Base-by-base conservation (phyloP, 2,113 vertebrate genomes). In the Ptyas mucosa region DNA sequence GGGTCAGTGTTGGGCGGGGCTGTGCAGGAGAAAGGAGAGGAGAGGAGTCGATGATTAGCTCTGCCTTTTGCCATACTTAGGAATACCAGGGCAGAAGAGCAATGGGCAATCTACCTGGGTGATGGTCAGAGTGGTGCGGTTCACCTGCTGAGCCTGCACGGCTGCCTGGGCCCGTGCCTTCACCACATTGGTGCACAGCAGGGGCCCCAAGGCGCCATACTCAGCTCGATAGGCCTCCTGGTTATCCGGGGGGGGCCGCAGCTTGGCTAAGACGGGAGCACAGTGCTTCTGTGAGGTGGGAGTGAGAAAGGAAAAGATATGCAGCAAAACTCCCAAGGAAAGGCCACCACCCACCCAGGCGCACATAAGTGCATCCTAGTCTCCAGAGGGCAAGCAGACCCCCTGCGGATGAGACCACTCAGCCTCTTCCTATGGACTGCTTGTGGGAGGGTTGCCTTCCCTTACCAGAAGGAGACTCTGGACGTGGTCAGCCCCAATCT, bases 71-170 rank as follows among this genome's bases (percentile, higher is more conserved):
- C 11, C 43, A 26, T 8, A 1, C 24, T 87, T 3, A 14, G 24
- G 85, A 1, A 49, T 49, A 3, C 10, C 1, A 0, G 29, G 39
- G 55, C 7, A 18, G 43, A 14, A 12, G 9, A 2, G 61, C 11
- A 2, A 6, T 1, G 3, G 14, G 4, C 3, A 1, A 6, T 14
- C 43, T 92, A 99, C 98, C 98, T 99, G 99, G 10, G 99, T 99
- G 97, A 99, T 99, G 95, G 99, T 99, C 92, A 99, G 97, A 2
- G 98, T 99, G 95, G 99, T 99, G 94, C 99, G 98, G 97, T 99
- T 99, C 95, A 99, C 98, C 93, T 99, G 98, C 93, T 99, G 98
- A 51, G 98, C 99, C 95, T 99, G 99, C 94, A 99, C 93, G 4
- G 98, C 98, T 0, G 98, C 98, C 97, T 99, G 99, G 11, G 98